phyloP scores from a whole-genome alignment of 2,113 vertebrate species.

The Castor canadensis region DNA sequence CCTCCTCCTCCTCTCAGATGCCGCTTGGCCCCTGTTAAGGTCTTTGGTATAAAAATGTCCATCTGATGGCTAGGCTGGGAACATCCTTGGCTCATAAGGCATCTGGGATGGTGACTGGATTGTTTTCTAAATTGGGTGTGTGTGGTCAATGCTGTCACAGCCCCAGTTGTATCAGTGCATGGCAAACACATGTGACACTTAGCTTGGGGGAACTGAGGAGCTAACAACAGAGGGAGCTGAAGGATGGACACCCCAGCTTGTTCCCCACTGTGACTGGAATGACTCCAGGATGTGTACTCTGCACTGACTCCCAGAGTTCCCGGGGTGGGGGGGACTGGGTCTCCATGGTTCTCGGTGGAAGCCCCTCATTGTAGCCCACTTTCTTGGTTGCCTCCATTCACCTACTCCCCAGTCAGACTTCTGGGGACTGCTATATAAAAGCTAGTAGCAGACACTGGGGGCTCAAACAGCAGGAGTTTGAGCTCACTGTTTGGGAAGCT shows the following conservation, averaged over 20 bases:
- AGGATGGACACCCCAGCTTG: not conserved
- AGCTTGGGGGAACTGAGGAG: not conserved
- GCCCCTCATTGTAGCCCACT: too few species aligned
- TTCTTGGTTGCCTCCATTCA: not conserved
- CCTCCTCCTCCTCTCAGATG: not conserved
- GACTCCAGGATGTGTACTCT: not conserved
- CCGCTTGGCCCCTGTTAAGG: too few species aligned
- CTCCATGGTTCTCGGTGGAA: too few species aligned
- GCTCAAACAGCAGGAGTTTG: not conserved
- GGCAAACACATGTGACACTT: too few species aligned
- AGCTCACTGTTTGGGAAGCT: not conserved
- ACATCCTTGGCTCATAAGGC: not conserved
- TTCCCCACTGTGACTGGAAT: not conserved
- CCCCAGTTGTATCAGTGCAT: accelerated
- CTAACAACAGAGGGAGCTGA: not conserved
- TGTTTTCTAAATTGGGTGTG: not conserved
- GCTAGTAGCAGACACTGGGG: not conserved
- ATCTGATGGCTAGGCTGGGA: not conserved
- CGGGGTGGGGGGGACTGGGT: accelerated
- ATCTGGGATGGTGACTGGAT: not conserved
- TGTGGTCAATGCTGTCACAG: not conserved
- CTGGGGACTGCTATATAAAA: not conserved
- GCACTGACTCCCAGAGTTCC: too few species aligned
- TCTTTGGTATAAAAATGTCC: not conserved
- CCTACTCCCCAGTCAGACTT: not conserved